Conservation (phyloP, 2,888 invertebrate genomes). For the Monochamus alternatus region DNA sequence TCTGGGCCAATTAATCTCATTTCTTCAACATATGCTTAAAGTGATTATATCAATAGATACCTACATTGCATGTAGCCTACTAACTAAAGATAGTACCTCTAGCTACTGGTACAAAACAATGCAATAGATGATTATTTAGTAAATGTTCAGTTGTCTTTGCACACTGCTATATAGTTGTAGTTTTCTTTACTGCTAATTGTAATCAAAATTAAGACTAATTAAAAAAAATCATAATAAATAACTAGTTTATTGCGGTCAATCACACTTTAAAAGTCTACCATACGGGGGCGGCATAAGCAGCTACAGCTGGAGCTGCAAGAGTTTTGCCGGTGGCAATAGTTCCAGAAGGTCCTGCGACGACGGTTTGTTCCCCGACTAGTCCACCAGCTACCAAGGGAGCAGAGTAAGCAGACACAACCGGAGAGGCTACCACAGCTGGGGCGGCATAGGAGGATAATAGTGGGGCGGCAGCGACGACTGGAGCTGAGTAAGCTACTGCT, state of each 20-base stretch:
- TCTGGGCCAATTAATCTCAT: no score
- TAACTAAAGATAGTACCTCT: no score
- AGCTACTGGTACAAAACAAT: no score
- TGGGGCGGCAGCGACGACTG: constrained; percentile 46
- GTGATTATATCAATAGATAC: no score
- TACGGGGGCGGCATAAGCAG: constrained; percentile 46
- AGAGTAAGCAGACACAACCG: constrained; percentile 46
- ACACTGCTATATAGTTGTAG: no score
- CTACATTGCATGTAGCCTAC: no score
- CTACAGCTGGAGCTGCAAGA: constrained; percentile 45
- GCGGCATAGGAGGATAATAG: constrained; percentile 43
- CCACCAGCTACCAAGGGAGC: constrained; percentile 38
- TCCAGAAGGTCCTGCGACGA: constrained; percentile 61
- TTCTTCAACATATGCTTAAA: no score
- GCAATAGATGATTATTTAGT: no score
- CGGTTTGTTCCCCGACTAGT: constrained; percentile 27
- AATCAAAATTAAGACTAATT: no score
- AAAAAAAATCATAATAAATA: not conserved
- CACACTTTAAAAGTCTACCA: not conserved
- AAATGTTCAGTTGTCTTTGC: no score
- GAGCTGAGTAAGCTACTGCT: constrained; percentile 48
- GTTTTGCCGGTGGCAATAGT: constrained; percentile 56
- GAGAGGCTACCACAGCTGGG: constrained; percentile 48
- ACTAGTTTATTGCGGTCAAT: not conserved
- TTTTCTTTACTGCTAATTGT: no score